Conservation (phyloP, 1,140 invertebrate species). For the Amphibalanus amphitrite region DNA sequence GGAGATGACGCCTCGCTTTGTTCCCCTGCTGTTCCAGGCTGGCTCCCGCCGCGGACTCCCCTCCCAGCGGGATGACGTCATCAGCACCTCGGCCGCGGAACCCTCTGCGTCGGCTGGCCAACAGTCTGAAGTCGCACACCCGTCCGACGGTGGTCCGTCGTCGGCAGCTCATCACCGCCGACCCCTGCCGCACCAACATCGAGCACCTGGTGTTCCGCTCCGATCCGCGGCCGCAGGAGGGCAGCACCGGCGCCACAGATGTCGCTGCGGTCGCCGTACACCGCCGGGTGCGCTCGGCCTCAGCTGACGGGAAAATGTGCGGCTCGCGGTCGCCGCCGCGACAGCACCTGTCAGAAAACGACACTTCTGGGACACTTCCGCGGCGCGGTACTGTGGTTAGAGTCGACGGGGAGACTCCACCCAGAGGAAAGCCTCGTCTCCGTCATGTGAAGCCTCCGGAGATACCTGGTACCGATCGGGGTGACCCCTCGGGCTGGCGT, state of each 20-base stretch:
- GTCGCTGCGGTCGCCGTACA: not conserved
- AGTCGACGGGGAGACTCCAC: not conserved
- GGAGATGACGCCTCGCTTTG: too few species aligned
- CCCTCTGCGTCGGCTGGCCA: not conserved
- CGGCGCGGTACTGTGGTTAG: too few species aligned
- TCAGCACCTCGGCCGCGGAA: not conserved
- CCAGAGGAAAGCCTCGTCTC: not conserved
- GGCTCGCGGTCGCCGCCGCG: not conserved
- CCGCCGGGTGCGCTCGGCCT: not conserved
- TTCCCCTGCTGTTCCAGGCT: not conserved
- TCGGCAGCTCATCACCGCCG: slow-evolving; percentile 5
- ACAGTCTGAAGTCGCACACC: not conserved
- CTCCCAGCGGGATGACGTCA: not conserved
- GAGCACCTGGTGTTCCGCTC: slow-evolving; percentile 12
- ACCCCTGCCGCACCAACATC: slow-evolving; percentile 12
- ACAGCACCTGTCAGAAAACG: not conserved
- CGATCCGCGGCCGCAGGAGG: not conserved
- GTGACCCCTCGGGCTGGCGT: not conserved
- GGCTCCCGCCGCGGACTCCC: not conserved
- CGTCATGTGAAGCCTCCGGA: not conserved
- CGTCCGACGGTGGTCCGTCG: not conserved
- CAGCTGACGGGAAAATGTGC: not conserved
- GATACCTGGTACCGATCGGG: too few species aligned
- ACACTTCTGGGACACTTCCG: not conserved
- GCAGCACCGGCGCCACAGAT: not conserved